Percentiles rank a stretch among this genome's conserved stretches.
phyloP scores from a whole-genome alignment of 2,797 vertebrate species.

The Setipinna tenuifilis region DNA sequence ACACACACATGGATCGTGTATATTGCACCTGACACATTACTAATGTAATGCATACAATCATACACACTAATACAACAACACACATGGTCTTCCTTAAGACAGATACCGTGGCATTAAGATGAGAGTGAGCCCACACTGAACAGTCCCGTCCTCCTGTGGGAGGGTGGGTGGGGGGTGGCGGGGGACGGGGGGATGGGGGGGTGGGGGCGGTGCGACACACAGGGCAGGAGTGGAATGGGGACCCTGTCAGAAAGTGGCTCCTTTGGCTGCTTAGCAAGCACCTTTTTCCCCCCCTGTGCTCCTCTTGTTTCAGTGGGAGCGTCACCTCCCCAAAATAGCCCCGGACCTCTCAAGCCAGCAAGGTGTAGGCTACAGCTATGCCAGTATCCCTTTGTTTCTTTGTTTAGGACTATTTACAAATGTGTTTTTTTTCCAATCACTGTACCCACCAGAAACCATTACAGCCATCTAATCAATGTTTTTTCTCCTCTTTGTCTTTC shows the following conservation, averaged over 20 bases:
- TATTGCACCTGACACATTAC: background rate
- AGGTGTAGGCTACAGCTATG: conserved; percentile 59
- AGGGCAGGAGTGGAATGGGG: background rate
- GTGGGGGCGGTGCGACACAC: background rate
- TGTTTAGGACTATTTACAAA: too few relatives aligned
- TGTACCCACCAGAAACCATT: too few relatives aligned
- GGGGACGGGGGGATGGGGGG: background rate
- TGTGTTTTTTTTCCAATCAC: too few relatives aligned
- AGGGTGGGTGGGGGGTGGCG: background rate
- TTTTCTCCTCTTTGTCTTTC: too few relatives aligned
- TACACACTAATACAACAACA: too few relatives aligned
- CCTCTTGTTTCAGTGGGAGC: conserved; percentile 74
- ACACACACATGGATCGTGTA: background rate
- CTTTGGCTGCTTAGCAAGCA: conserved; percentile 37
- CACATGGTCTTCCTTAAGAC: background rate
- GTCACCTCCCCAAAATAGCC: conserved; percentile 79
- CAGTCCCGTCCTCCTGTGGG: background rate
- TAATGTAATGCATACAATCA: background rate
- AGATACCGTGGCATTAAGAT: background rate
- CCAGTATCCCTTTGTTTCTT: too few relatives aligned
- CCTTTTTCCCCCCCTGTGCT: conserved; percentile 60
- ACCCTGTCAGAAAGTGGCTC: background rate
- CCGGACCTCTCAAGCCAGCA: conserved; percentile 79
- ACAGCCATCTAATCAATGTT: too few relatives aligned
- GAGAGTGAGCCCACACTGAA: too few relatives aligned